Conservation (phyloP, 2,113 vertebrate genomes). For the Lophochroa leadbeateri region DNA sequence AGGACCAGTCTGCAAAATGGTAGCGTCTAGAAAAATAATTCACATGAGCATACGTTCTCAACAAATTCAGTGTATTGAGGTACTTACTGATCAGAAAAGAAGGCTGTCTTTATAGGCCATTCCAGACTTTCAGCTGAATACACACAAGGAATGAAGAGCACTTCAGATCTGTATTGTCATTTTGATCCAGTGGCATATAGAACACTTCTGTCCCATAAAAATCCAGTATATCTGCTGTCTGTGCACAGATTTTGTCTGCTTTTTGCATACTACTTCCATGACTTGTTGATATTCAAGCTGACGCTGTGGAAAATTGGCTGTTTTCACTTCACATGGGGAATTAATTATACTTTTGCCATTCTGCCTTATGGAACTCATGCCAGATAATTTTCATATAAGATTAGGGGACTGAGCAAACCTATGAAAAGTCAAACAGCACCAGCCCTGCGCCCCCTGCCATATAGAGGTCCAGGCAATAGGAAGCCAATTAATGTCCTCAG, state of each 20-base stretch:
- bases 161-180: not conserved
- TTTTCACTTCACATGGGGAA: conserved; percentile 35
- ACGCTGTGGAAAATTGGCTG: not conserved
- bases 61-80: not conserved
- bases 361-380: conserved; percentile 9
- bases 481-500: conserved; percentile 1
- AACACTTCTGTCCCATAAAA: not conserved
- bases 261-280: not conserved
- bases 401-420: conserved; percentile 4
- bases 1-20: not conserved
- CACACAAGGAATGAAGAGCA: not conserved
- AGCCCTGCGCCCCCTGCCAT: rapidly evolving
- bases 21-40: not conserved
- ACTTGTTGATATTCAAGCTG: conserved; percentile 7
- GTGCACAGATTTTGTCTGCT: not conserved
- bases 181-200: not conserved
- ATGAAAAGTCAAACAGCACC: not conserved
- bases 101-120: not conserved
- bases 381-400: conserved; percentile 9
- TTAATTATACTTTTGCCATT: conserved; percentile 21
- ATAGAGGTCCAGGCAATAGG: not conserved
- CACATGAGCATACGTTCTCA: not conserved
- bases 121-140: not conserved
- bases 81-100: not conserved
- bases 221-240: not conserved